Evolutionary conservation across 2,113 vertebrate species (phyloP), one percentile per base, ranked within the genome.

Genomic region (Apeltes quadracus): DNA sequence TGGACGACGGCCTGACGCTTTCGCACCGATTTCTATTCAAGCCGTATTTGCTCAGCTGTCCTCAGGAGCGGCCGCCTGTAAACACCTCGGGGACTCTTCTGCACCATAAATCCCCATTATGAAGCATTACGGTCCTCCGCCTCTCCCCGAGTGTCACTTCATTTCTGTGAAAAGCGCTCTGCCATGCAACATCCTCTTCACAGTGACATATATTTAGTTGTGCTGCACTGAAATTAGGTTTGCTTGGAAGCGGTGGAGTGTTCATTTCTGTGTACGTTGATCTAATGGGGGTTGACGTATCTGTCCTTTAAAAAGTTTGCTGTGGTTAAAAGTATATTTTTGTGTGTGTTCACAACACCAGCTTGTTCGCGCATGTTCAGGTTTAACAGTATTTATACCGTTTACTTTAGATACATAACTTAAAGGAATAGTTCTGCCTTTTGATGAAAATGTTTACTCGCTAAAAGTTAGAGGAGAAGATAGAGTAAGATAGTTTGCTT

Each of bases 31-130:
- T 81, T 44, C 77, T 51, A 7, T 83, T 64, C 48, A 72, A 75
- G 65, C 43, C 8, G 0, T 76, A 59, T 84, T 82, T 79, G 61
- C 72, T 87, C 69, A 69, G 88, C 68, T 76, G 64, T 82, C 82
- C 73, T 50, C 1, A 11, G 66, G 63, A 78, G 66, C 34, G 1
- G 44, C 76, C 68, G 69, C 50, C 77, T 66, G 61, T 73, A 76
- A 68, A 62, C 39, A 51, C 75, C 61, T 57, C 41, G 39, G 75
- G 76, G 84, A 77, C 50, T 22, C 32, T 66, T 85, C 78, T 72
- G 66, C 41, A 2, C 62, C 75, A 80, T 82, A 76, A 66, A 73
- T 77, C 69, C 63, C 71, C 66, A 88, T 91, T 82, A 86, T 75
- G 65, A 57, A 69, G 61, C 46, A 83, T 91, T 87, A 83, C 61